phyloP scores from a whole-genome alignment of 2,888 invertebrate genomes.

The Xestia c-nigrum region DNA sequence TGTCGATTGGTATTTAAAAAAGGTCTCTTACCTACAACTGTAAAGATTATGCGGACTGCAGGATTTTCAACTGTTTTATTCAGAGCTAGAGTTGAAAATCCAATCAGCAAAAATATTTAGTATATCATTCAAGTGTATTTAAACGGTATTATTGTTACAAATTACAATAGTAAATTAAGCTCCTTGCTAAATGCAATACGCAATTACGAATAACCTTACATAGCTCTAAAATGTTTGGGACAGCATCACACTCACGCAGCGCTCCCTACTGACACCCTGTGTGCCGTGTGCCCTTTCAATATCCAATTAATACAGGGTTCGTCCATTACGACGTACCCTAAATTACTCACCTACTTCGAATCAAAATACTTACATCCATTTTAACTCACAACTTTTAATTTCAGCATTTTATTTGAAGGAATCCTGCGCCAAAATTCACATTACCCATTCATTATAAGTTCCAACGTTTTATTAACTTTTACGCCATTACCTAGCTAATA shows the following conservation, averaged over 20 bases:
- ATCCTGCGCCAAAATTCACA: slow-evolving; percentile 28
- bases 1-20: neutral
- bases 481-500: slow-evolving; percentile 41
- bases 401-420: slow-evolving; percentile 1
- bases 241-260: neutral
- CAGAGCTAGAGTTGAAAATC: neutral
- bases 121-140: neutral
- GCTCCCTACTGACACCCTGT: neutral
- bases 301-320: slow-evolving; percentile 24
- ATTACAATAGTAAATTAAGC: neutral
- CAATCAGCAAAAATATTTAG: neutral
- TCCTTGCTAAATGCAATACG: neutral
- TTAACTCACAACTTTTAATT: slow-evolving; percentile 10
- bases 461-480: slow-evolving; percentile 48
- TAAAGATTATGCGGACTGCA: neutral
- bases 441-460: slow-evolving; percentile 40
- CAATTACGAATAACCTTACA: neutral
- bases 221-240: slow-evolving; percentile 12
- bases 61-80: neutral
- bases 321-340: slow-evolving; percentile 26
- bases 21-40: neutral
- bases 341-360: slow-evolving; percentile 30
- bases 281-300: slow-evolving; percentile 16
- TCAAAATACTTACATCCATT: slow-evolving; percentile 8
- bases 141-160: neutral